Evolutionary conservation across 2,888 invertebrate genomes (phyloP), one percentile per base, ranked within the genome.

Genomic region (Isoperla grammatica): DNA sequence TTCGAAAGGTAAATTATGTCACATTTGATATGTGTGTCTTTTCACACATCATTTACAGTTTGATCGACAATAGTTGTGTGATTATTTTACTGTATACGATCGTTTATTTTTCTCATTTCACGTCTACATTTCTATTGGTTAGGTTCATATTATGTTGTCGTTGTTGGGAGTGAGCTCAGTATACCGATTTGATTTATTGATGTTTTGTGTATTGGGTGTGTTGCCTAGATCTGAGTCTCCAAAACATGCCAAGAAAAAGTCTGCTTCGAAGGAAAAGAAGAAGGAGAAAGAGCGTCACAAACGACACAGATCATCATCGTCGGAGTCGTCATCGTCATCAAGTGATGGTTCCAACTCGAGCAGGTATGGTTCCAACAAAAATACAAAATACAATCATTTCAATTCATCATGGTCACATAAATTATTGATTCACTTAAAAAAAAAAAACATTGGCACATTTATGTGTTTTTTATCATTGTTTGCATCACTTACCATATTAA

Each of bases 1-100:
- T 75, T 73, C 71, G 74, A 72, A 75, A 75, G 75, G 75, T 75
- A 75, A 75, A 62, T 64, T 57, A 55, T 61, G 57, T 59, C 19
- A 59, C 57, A 57, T 57, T 61, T 57, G 56, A 59, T 54, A 55
- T 62, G 59, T 57, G 60, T 56, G 56, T 54, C 12, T 61, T 61
- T 49, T 20, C 22, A 50, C 48, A 49, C 22, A 57, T 39, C 20
- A 49, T 48, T 48, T 48, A 48, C 9, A 20, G 8, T 40, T 54
- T 29, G 12, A 13, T 48, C 9, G 43, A 13, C 13, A 6, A 20
- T 48, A 48, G 37, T 29, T 23, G 40, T 29, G 37, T 37, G 29
- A 15, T 37, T 53, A 37, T 29, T 11, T n/a, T n/a, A n/a, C n/a
- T 35, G n/a, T 42, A 42, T 42, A 4, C 11, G 42, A 13, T 42